Evolutionary conservation across 1,140 invertebrate genomes (phyloP).

Genomic region (Heterodera schachtii): DNA sequence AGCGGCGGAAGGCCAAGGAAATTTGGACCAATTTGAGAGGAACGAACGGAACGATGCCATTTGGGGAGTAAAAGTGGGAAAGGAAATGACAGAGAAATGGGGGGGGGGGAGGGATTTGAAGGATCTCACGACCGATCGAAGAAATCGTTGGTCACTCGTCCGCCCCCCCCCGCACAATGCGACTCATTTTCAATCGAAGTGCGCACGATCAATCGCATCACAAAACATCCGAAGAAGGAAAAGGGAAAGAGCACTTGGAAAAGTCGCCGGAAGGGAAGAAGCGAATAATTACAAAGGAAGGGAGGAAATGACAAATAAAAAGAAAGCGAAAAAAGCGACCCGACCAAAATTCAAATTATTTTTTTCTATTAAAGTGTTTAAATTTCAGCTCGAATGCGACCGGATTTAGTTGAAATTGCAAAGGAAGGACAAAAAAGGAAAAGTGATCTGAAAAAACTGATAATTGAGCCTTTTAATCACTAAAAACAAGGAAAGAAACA

Average conservation of each 20-base stretch:
- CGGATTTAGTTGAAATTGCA: no score
- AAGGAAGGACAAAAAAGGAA: no score
- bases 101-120: not conserved
- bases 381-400: no score
- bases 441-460: no score
- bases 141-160: not conserved
- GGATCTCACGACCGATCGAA: not conserved
- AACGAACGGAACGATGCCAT: not conserved
- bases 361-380: no score
- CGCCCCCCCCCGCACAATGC: not conserved
- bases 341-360: no score
- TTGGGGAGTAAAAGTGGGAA: not conserved
- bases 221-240: not conserved
- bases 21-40: constrained; percentile 6
- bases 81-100: not conserved
- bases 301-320: no score
- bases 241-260: not conserved
- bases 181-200: no score
- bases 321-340: no score
- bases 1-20: not conserved
- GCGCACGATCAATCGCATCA: not conserved
- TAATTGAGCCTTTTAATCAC: no score
- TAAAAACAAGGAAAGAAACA: no score
- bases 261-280: not conserved
- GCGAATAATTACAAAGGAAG: no score